A percentile compares a stretch with the other conserved stretches of the same genome.
Evolutionary conservation across 1,140 invertebrate species (phyloP).

Genomic region (Mactra quadrangularis): DNA sequence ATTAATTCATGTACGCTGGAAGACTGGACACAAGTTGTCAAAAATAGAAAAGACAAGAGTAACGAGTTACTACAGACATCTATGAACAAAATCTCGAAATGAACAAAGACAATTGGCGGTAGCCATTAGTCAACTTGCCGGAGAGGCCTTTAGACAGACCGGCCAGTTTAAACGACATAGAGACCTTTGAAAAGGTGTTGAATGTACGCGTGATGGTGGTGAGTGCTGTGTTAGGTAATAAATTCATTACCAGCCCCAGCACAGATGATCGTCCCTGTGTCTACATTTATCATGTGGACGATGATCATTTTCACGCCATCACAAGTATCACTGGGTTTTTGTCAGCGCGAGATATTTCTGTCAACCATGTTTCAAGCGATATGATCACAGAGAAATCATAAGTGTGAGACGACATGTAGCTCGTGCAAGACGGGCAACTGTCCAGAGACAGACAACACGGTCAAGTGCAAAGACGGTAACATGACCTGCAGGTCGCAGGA

Average conservation of each 20-base stretch:
- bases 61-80: constrained; percentile 17
- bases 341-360: constrained; percentile 30
- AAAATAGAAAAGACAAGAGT: constrained; percentile 21
- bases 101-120: constrained; percentile 14
- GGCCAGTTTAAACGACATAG: constrained; percentile 1
- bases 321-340: constrained; percentile 31
- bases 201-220: constrained; percentile 25
- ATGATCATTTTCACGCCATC: constrained; percentile 35
- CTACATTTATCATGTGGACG: constrained; percentile 22
- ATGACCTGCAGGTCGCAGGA: constrained; percentile 11
- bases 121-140: not conserved
- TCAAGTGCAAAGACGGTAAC: not conserved
- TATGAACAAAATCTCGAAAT: not conserved
- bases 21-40: constrained; percentile 10
- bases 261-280: constrained; percentile 20
- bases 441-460: not conserved
- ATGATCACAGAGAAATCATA: constrained; percentile 5
- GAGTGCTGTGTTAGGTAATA: constrained; percentile 6
- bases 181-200: constrained; percentile 14
- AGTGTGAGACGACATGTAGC: constrained; percentile 20
- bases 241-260: constrained; percentile 7
- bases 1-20: not conserved
- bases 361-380: constrained; percentile 22
- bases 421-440: constrained; percentile 9
- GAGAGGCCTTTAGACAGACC: constrained; percentile 11